Conservation (phyloP, 2,113 vertebrate genomes). For the Gallinago undulata region DNA sequence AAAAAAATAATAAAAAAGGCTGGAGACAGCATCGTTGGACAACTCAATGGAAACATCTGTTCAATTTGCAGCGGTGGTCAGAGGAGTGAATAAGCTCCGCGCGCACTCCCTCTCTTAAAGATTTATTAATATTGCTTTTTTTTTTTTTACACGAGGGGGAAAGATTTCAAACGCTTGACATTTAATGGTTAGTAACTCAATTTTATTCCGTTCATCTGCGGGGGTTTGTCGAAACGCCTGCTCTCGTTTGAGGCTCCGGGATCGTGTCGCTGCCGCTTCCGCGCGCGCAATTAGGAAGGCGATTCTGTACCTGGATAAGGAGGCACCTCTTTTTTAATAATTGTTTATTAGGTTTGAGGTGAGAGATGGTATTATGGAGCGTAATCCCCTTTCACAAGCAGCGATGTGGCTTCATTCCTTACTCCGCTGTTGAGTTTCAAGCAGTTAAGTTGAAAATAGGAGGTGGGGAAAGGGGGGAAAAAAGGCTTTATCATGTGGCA, state of each 20-base stretch:
- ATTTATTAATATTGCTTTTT: slow-evolving; percentile 63
- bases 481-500: background rate
- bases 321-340: background rate
- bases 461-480: accelerated
- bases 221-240: slow-evolving; percentile 5
- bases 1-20: background rate
- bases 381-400: background rate
- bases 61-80: background rate
- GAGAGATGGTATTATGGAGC: background rate
- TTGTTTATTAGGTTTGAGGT: background rate
- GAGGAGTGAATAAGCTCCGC: background rate
- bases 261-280: background rate
- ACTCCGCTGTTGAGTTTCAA: background rate
- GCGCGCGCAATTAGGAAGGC: background rate
- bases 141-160: background rate
- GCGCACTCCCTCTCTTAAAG: background rate
- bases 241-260: background rate
- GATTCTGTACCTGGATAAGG: background rate
- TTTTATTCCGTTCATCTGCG: slow-evolving; percentile 59
- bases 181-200: slow-evolving; percentile 65
- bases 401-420: background rate
- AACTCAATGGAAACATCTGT: slow-evolving; percentile 7
- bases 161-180: slow-evolving; percentile 58
- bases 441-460: background rate
- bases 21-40: background rate